A percentile compares a stretch with the other conserved stretches of the same genome.
These are phyloP conservation scores for Onychomys arenicola DNA, from an alignment of 2,797 vertebrate genomes.

Conservation along the genomic window DNA sequence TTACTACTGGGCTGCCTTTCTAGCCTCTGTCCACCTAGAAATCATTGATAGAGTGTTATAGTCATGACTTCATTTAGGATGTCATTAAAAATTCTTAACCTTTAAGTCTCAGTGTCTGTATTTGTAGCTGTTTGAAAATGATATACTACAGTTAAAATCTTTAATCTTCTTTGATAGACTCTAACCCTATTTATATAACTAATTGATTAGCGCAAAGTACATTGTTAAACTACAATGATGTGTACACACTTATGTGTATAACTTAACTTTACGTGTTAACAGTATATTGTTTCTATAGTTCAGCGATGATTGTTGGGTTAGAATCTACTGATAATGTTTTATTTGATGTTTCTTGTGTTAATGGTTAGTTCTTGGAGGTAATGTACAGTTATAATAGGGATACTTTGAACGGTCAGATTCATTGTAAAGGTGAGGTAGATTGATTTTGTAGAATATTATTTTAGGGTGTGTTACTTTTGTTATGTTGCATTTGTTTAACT, in stretches of 20 bases:
- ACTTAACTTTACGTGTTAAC: conserved; percentile 28
- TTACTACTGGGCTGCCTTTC: background rate
- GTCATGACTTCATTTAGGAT: conserved; percentile 21
- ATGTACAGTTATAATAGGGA: conserved; percentile 50
- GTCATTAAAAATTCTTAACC: conserved; percentile 39
- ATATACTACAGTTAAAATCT: background rate
- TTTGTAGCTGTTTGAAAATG: background rate
- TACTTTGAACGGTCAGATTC: conserved; percentile 3
- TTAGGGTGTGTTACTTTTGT: no score
- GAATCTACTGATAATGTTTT: conserved; percentile 30
- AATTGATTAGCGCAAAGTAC: background rate
- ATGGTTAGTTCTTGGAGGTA: background rate
- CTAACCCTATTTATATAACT: conserved; percentile 33
- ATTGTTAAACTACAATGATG: conserved; percentile 25
- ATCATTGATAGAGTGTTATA: background rate
- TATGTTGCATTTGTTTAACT: no score
- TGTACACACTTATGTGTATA: conserved; percentile 40
- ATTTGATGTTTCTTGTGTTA: background rate
- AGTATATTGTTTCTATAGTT: conserved; percentile 43
- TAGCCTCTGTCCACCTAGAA: background rate
- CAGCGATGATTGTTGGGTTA: background rate
- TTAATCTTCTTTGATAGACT: conserved; percentile 44
- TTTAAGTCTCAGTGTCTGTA: conserved; percentile 35
- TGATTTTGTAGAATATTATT: background rate
- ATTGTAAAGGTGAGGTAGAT: conserved; percentile 47